phyloP scores from a whole-genome alignment of 2,113 vertebrate genomes.

The Pampusana beccarii region DNA sequence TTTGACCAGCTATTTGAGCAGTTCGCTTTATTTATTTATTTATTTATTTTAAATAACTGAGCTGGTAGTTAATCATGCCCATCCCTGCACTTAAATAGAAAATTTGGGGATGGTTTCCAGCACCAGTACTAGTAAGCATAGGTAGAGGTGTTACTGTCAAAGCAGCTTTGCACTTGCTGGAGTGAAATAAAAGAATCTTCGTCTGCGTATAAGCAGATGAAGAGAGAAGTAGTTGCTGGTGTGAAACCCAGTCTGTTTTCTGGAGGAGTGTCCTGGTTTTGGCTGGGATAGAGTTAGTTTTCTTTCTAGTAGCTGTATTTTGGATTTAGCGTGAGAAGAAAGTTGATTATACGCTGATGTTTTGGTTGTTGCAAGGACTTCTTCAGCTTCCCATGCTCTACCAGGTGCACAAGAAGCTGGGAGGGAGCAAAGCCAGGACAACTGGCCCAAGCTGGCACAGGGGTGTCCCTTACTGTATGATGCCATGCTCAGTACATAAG shows the following conservation, averaged over 20 bases:
- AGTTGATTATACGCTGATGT: too few species aligned
- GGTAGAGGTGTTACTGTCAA: neutral
- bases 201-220: fast-evolving
- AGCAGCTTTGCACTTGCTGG: neutral
- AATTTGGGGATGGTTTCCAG: neutral
- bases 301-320: too few species aligned
- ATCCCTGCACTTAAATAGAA: neutral
- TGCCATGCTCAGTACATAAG: too few species aligned
- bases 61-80: neutral
- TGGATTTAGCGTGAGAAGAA: too few species aligned
- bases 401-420: too few species aligned
- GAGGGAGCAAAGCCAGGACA: too few species aligned
- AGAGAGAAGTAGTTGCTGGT: neutral
- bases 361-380: too few species aligned
- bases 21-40: neutral
- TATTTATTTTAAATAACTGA: neutral
- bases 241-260: fast-evolving
- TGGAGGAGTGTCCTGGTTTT: neutral
- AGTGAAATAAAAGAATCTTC: too few species aligned
- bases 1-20: constrained; percentile 32
- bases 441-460: too few species aligned
- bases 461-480: too few species aligned
- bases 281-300: too few species aligned
- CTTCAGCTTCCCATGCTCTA: too few species aligned
- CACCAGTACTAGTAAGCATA: neutral